These are phyloP conservation scores for Geopemphigus sp. DNA, from an alignment of 1,140 invertebrate species.

Conservation along the genomic window DNA sequence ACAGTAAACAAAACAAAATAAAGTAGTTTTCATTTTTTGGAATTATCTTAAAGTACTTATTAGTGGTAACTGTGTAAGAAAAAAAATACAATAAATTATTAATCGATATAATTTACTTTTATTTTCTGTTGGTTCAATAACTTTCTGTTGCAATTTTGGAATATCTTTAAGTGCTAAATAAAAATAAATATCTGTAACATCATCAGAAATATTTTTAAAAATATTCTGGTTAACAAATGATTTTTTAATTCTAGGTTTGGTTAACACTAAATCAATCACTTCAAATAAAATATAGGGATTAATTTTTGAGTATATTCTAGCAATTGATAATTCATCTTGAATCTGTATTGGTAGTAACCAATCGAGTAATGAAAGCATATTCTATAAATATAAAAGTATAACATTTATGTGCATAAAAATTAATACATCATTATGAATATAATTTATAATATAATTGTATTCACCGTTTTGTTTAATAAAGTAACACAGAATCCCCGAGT, in stretches of 20 bases:
- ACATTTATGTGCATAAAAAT: not conserved
- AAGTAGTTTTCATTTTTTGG: no score
- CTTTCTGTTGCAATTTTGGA: not conserved
- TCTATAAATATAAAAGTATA: slow-evolving; percentile 9
- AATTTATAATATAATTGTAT: not conserved
- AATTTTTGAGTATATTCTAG: not conserved
- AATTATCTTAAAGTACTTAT: no score
- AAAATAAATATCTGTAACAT: not conserved
- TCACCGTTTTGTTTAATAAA: slow-evolving; percentile 10
- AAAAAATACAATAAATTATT: not conserved
- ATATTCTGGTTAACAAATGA: not conserved
- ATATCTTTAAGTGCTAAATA: slow-evolving; percentile 19
- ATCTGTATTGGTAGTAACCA: slow-evolving; percentile 18
- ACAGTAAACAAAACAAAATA: no score
- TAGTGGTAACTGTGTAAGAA: no score
- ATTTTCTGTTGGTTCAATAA: not conserved
- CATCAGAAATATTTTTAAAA: not conserved
- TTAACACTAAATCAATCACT: slow-evolving; percentile 16
- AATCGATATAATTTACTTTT: not conserved
- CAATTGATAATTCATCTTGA: not conserved
- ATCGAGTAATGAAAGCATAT: slow-evolving; percentile 15
- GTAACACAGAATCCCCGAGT: not conserved
- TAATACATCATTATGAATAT: not conserved
- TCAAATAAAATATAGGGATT: slow-evolving; percentile 17
- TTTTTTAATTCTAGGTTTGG: slow-evolving; percentile 5